Evolutionary conservation across 2,113 vertebrate genomes (phyloP).

Genomic region (Chloebia gouldiae): DNA sequence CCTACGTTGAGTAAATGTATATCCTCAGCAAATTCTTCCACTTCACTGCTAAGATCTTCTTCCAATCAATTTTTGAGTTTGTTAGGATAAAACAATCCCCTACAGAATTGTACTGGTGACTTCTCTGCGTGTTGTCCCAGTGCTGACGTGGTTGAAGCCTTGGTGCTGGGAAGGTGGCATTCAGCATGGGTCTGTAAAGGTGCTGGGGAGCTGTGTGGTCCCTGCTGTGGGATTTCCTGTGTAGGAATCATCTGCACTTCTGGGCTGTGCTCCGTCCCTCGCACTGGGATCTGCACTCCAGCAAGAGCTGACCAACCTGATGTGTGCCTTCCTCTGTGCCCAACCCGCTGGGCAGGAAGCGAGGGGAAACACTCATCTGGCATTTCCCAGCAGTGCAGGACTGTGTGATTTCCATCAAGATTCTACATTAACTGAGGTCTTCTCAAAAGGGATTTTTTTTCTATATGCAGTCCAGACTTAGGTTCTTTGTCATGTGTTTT

Average conservation of each 20-base stretch:
- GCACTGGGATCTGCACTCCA: not conserved
- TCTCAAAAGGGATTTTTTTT: not conserved
- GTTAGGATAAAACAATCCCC: not conserved
- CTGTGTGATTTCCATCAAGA: not conserved
- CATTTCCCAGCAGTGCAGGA: not conserved
- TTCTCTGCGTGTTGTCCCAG: not conserved
- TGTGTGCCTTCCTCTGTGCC: not conserved
- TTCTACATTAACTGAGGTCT: not conserved
- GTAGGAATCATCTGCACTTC: not conserved
- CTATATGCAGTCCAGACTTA: not conserved
- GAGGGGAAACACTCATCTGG: not conserved
- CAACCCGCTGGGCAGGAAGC: not conserved
- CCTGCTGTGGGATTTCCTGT: not conserved
- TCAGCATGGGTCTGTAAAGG: not conserved
- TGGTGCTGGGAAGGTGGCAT: not conserved
- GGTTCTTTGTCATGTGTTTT: not conserved
- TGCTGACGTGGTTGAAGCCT: not conserved
- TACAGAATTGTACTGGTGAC: not conserved
- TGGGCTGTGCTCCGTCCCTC: not conserved
- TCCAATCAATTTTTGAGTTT: not conserved
- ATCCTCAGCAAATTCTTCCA: not conserved
- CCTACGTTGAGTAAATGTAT: not conserved
- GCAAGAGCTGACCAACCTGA: not conserved
- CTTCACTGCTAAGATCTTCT: not conserved
- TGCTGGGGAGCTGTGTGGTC: not conserved